A percentile compares a stretch with the other conserved stretches of the same genome.
Conservation (phyloP, 2,888 invertebrate genomes). For the Blastobasis lacticolella region DNA sequence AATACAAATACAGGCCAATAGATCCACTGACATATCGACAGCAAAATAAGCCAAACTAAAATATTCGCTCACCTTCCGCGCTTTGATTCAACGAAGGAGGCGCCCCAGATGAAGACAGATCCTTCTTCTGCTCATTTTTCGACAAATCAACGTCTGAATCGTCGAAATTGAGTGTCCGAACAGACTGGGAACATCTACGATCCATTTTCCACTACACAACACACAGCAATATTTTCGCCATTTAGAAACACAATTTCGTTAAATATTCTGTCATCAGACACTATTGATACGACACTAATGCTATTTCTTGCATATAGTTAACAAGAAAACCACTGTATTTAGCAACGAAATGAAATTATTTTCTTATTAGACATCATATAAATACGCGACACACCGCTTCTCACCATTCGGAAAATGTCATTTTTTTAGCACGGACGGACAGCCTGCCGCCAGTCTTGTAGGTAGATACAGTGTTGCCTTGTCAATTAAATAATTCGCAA, state of each 20-base stretch:
- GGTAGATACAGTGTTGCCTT: background rate
- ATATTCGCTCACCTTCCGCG: conserved; percentile 53
- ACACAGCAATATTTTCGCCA: conserved; percentile 59
- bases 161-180: conserved; percentile 84
- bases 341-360: conserved; percentile 25
- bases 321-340: conserved; percentile 21
- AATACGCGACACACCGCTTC: conserved; percentile 48
- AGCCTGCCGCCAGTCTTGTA: background rate
- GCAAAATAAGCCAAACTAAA: conserved; percentile 12
- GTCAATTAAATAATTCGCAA: no score
- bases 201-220: conserved; percentile 61
- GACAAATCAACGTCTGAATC: conserved; percentile 77
- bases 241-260: conserved; percentile 41
- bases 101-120: conserved; percentile 43
- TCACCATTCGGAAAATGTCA: conserved; percentile 47
- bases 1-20: conserved; percentile 31
- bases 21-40: conserved; percentile 22
- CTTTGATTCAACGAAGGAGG: conserved; percentile 60
- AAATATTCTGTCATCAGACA: conserved; percentile 16
- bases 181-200: conserved; percentile 80
- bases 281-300: conserved; percentile 32
- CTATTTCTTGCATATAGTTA: conserved; percentile 16
- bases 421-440: conserved; percentile 20
- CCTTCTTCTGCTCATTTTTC: conserved; percentile 57
- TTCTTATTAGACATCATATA: conserved; percentile 44